These are phyloP conservation scores for Nibea albiflora DNA, from an alignment of 2,113 vertebrate genomes.

Conservation along the genomic window DNA sequence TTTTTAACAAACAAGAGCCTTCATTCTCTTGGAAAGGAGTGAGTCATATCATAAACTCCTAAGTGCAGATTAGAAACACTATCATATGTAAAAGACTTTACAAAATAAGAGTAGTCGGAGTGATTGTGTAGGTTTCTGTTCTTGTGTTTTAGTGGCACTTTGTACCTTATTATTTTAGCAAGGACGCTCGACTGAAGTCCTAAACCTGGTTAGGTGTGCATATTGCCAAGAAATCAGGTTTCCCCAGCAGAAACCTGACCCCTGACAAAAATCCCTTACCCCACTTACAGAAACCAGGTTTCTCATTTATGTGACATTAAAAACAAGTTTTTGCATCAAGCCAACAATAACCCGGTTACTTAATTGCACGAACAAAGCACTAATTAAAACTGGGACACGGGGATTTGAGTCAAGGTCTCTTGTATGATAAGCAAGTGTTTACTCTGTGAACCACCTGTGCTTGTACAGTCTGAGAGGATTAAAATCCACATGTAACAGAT, in stretches of 20 bases:
- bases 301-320: background rate
- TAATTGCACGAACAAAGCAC: background rate
- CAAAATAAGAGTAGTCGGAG: too few species aligned
- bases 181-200: background rate
- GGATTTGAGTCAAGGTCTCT: background rate
- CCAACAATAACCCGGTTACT: background rate
- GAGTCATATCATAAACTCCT: too few species aligned
- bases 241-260: background rate
- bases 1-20: too few species aligned
- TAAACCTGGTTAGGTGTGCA: background rate
- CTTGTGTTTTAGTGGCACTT: too few species aligned
- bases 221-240: background rate
- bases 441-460: background rate
- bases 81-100: too few species aligned
- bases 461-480: background rate
- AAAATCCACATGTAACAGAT: constrained; percentile 2
- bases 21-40: too few species aligned
- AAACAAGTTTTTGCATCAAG: background rate
- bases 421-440: background rate
- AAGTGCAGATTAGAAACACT: too few species aligned
- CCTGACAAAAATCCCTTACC: background rate
- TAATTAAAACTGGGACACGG: background rate
- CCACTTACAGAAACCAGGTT: background rate
- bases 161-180: too few species aligned
- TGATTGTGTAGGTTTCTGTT: too few species aligned